A percentile compares a stretch with the other conserved stretches of the same genome.
phyloP scores from a whole-genome alignment of 2,888 invertebrate species.

The Aporophyla lueneburgensis region DNA sequence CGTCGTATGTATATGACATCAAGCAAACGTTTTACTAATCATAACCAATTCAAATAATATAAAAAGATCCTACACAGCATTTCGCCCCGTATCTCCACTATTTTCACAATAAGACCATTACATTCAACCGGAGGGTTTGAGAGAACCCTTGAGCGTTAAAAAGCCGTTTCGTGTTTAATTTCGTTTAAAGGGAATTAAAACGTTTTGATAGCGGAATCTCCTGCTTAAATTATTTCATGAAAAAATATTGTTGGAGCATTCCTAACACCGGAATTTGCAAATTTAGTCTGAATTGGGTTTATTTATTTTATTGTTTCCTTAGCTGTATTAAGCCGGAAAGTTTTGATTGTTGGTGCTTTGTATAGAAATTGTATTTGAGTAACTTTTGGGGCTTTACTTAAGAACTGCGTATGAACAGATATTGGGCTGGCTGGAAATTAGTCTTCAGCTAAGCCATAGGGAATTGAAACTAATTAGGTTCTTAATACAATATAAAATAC shows the following conservation, averaged over 20 bases:
- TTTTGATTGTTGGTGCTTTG: slow-evolving; percentile 36
- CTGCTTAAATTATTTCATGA: slow-evolving; percentile 66
- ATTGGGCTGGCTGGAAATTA: slow-evolving; percentile 7
- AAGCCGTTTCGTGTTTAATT: slow-evolving; percentile 76
- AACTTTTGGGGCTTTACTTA: slow-evolving; percentile 28
- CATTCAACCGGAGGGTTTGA: slow-evolving; percentile 64
- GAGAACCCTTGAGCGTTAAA: slow-evolving; percentile 70
- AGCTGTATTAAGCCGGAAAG: slow-evolving; percentile 28
- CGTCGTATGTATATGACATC: not conserved
- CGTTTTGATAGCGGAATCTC: slow-evolving; percentile 68
- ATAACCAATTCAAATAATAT: not conserved
- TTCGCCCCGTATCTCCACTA: slow-evolving; percentile 59
- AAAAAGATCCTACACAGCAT: slow-evolving; percentile 15
- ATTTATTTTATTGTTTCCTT: slow-evolving; percentile 47
- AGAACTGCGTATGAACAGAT: not conserved
- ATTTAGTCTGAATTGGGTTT: slow-evolving; percentile 34
- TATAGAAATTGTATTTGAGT: slow-evolving; percentile 19
- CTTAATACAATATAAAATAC: no score
- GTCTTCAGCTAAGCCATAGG: not conserved
- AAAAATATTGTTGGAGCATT: slow-evolving; percentile 57
- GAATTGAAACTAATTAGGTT: slow-evolving; percentile 22
- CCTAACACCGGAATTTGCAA: slow-evolving; percentile 18
- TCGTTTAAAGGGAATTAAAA: slow-evolving; percentile 76
- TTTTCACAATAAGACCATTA: slow-evolving; percentile 66
- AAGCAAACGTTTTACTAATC: not conserved